Percentiles rank a stretch among this genome's conserved stretches.
These are phyloP conservation scores for Aromia moschata DNA, from an alignment of 2,888 invertebrate species.

Conservation along the genomic window DNA sequence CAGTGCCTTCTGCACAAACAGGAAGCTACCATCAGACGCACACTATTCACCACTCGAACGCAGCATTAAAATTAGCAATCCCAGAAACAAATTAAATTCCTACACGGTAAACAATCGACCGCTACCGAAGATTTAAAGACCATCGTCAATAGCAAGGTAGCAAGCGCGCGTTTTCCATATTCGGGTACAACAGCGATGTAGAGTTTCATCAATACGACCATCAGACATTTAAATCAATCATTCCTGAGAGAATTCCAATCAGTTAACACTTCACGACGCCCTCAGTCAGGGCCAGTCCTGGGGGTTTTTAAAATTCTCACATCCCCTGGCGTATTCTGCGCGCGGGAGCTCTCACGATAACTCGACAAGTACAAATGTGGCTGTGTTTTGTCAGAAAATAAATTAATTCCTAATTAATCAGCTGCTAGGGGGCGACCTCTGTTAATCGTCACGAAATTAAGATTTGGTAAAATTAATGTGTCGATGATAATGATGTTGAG, in stretches of 20 bases:
- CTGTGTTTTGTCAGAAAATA: background rate
- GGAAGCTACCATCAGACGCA: background rate
- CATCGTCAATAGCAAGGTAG: background rate
- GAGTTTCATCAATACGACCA: slow-evolving; percentile 42
- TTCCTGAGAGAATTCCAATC: slow-evolving; percentile 46
- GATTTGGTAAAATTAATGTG: background rate
- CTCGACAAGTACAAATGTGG: slow-evolving; percentile 10
- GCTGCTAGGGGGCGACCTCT: background rate
- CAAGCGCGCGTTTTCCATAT: slow-evolving; percentile 21
- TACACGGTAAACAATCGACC: slow-evolving; percentile 1
- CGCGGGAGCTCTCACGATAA: slow-evolving; percentile 20
- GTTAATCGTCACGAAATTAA: background rate
- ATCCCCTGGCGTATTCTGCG: slow-evolving; percentile 23
- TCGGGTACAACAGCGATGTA: slow-evolving; percentile 1
- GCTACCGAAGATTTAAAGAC: slow-evolving; percentile 10
- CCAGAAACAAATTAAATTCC: slow-evolving; percentile 4
- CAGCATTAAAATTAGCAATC: slow-evolving; percentile 7
- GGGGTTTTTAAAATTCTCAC: slow-evolving; percentile 34
- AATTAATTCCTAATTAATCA: background rate
- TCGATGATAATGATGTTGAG: no score
- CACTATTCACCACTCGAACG: background rate
- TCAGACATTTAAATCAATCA: slow-evolving; percentile 51
- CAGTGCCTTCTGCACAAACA: background rate
- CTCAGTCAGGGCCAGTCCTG: slow-evolving; percentile 28
- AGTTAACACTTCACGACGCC: slow-evolving; percentile 43